Base-by-base conservation (phyloP, 2,888 invertebrate species). In the Diadegma fenestrale region DNA sequence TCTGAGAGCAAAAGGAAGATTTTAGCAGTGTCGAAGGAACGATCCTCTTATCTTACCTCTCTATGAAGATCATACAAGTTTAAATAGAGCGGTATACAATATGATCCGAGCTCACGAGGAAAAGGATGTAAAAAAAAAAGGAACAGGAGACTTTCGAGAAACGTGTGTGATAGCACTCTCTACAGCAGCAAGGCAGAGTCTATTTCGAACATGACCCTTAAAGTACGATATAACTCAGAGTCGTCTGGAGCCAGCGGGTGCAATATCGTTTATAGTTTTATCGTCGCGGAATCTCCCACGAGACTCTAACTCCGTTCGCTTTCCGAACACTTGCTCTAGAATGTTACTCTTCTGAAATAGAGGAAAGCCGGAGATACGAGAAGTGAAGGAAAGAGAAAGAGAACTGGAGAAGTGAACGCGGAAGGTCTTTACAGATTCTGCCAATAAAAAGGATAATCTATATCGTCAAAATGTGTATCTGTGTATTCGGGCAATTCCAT, bases 261-360 rank as follows among this genome's bases (percentile, higher is more conserved):
- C 78, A 78, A 78, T 69, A 80, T 76, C 63, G 80, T 69, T 76
- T 84, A 78, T 68, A 80, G 80, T 71, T 84, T 84, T 84, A 80
- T 84, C 71, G 76, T 64, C 71, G 37, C 30, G 45, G 45, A 71
- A 84, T 84, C 63, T 75, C 79, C 75, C 79, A 43, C 51, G 71
- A 54, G 73, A 45, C 78, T 69, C 41, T 63, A 30, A 41, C 43
- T 68, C 45, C 22, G 3, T n/a, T 43, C 33, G 48, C 8, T 41
- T 51, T 66, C 37, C 33, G 64, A 64, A 66, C 37, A 69, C 54
- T 37, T 14, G 51, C 78, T 78, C 58, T 61, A 69, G 66, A 58
- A 69, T 78, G 68, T 45, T 37, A 30, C 54, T n/a, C n/a, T 66
- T 66, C 41, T 66, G 22, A 77, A 66, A 77, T 76, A 54, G 68